Evolutionary conservation across 2,888 invertebrate species (phyloP), one percentile per base, ranked within the genome.

Genomic region (Ormyrus rosae): DNA sequence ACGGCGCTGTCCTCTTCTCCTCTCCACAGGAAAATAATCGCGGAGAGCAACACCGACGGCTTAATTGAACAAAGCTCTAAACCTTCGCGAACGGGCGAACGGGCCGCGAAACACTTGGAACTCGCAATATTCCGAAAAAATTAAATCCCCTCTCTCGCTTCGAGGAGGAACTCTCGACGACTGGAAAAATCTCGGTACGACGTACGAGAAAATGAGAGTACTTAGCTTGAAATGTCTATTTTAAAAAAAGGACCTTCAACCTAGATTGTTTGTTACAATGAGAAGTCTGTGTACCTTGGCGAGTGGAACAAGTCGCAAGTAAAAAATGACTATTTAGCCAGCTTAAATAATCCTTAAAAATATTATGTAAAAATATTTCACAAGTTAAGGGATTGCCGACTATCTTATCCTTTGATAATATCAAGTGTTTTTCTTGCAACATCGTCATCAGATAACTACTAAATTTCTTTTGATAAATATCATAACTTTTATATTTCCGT

Each of bases 41-140:
- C 88, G 86, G 85, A 34, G 34, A 34, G 83, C 84, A 34, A 34
- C 87, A 55, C 63, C 58, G 13, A 10, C 50, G 46, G 89, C 89
- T 90, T 90, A 90, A 90, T 90, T 90, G 90, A 89, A 90, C 90
- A 90, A 90, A 90, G 90, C 90, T 87, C 88, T 86, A 84, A 34
- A 67, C 86, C 86, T 87, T 88, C 7, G 51, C 79, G n/a, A n/a
- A n/a, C n/a, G n/a, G 10, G 68, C 56, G 85, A 84, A 81, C 84
- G 84, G 85, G 84, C 85, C 85, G 81, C 76, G 79, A 77, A 84
- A 85, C 86, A 86, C 88, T 88, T 86, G 85, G 83, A 80, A 81
- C 81, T 88, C 85, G 88, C 88, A 89, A 89, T 89, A 89, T 89
- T 77, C 87, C 13, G 85, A 85, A 87, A 89, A 87, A 87, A 85